Base-by-base conservation (phyloP, 2,113 vertebrate species). In the Gymnocephalus cernua region DNA sequence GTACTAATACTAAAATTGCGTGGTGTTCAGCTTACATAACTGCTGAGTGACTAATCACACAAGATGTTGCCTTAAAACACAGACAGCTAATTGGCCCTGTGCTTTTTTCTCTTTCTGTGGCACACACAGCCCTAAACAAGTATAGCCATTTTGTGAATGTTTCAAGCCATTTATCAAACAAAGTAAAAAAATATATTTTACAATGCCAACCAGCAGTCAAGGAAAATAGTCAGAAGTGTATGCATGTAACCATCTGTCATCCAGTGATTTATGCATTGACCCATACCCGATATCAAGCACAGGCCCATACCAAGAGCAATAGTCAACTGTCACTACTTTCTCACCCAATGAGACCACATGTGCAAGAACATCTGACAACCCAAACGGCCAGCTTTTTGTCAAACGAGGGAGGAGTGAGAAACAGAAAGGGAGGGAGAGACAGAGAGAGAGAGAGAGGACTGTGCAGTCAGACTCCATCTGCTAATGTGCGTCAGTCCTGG, bases 1-100 rank as follows among this genome's bases (percentile, higher is more conserved):
- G n/a, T n/a, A n/a, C n/a, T n/a, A n/a, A n/a, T n/a, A n/a, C n/a
- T n/a, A n/a, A 94, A 90, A 94, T 90, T 25, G 80, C 63, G 82
- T 82, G 77, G 79, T 75, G 83, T 86, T 91, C 80, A 64, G 80
- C 86, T 93, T 91, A 91, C 89, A 93, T 89, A 93, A 93, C 92
- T 77, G 80, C 53, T 48, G 90, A 93, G 81, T 92, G 91, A 93
- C 86, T 90, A 93, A 93, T 93, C 85, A 82, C 67, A 88, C 81
- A 85, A 74, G 69, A 87, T 89, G 84, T 80, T 91, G 90, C 83
- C 85, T 83, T 90, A 69, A 88, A 71, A 88, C 78, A 72, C 57
- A 73, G 67, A 74, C 68, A 48, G 59, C 25, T 59, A 71, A 71
- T 65, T 65, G 66, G 63, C 29, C 29, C 54, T 56, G 18, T 65